Conservation (phyloP, 2,888 invertebrate genomes). For the Phaedon cochleariae region DNA sequence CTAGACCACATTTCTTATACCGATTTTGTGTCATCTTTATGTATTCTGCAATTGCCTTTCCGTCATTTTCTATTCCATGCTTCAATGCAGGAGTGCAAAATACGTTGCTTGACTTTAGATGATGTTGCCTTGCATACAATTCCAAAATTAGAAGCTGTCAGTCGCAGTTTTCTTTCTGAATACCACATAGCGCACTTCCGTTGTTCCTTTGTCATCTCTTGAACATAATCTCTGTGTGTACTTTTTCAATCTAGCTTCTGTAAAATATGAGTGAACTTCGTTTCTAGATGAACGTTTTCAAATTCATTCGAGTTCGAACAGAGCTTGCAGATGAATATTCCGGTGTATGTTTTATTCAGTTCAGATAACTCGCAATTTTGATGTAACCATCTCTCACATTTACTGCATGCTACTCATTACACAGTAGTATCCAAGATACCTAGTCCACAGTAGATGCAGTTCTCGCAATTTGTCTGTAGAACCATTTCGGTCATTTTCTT, state of each 20-base stretch:
- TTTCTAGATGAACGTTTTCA: background rate
- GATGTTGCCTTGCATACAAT: constrained; percentile 1
- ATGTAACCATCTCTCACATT: constrained; percentile 24
- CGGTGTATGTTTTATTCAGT: background rate
- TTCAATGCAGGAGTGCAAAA: background rate
- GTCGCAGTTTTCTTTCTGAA: too few species aligned
- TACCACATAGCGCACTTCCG: background rate
- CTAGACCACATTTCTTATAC: background rate
- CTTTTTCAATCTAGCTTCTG: constrained; percentile 1
- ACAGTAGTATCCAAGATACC: constrained; percentile 11
- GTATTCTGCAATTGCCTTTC: background rate
- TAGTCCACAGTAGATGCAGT: constrained; percentile 2
- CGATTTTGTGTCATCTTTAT: background rate
- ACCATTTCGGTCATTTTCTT: background rate
- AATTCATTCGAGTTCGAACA: background rate
- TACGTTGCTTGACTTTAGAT: background rate
- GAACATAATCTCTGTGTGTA: background rate
- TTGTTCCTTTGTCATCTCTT: background rate
- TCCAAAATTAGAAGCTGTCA: constrained; percentile 7
- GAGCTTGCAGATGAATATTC: background rate
- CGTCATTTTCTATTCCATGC: background rate
- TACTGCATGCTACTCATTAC: constrained; percentile 25
- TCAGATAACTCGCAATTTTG: constrained; percentile 15
- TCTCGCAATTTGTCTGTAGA: background rate
- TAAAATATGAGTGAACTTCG: background rate